These are phyloP conservation scores for Vireo griseus DNA, from an alignment of 2,797 vertebrate genomes.

Conservation along the genomic window DNA sequence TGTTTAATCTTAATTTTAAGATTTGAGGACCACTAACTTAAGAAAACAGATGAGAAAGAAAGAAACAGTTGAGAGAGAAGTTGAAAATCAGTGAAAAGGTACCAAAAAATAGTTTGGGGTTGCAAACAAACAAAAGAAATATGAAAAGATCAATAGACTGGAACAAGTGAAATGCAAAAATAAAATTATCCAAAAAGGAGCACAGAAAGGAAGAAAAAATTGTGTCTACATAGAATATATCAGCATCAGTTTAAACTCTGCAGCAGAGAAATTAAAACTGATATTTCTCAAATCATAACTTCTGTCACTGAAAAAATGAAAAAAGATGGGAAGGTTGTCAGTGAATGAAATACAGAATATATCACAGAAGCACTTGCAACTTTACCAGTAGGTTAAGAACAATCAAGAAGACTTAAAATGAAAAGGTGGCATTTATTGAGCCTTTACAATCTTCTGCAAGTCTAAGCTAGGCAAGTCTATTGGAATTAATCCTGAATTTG, in stretches of 20 bases:
- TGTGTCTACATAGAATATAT: not conserved
- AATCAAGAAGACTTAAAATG: not conserved
- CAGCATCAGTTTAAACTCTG: not conserved
- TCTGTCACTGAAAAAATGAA: not conserved
- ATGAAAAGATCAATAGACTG: not conserved
- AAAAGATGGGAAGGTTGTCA: not conserved
- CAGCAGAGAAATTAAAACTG: not conserved
- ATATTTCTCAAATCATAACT: not conserved
- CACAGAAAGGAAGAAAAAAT: not conserved
- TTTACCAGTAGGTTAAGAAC: not conserved
- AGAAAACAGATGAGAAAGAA: not conserved
- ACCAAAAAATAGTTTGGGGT: not conserved
- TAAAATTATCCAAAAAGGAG: not conserved
- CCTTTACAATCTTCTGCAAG: not conserved
- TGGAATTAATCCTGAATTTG: not conserved
- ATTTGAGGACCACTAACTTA: not conserved
- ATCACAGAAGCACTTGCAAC: not conserved
- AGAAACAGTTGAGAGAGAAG: not conserved
- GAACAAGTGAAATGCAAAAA: not conserved
- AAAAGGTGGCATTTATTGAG: not conserved
- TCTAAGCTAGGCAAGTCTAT: not conserved
- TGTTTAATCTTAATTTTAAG: not conserved
- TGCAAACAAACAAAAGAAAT: not conserved
- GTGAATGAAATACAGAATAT: not conserved
- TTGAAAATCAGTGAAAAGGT: not conserved